Evolutionary conservation across 2,888 invertebrate genomes (phyloP), one percentile per base, ranked within the genome.

Genomic region (Parnassius apollo): DNA sequence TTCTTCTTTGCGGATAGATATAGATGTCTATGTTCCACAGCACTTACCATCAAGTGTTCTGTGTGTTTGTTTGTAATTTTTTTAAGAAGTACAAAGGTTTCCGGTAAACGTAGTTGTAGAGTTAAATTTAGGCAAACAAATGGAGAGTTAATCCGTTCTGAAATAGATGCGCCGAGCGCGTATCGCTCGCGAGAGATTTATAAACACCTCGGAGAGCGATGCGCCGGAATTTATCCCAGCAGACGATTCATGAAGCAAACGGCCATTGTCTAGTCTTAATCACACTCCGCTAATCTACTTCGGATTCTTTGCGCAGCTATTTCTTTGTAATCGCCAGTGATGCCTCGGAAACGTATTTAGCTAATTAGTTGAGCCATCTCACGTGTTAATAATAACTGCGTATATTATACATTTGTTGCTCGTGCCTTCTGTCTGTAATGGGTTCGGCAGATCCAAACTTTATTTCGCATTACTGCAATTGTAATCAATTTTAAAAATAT

Each of bases 121-220:
- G 50, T 51, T 58, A 58, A 51, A 58, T 58, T 51, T 51, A 44
- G 58, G 51, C 13, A 42, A 22, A 51, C 22, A 58, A 57, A 57
- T 57, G 42, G 45, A 10, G 55, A 55, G 45, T 42, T 55, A 44
- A 55, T 55, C 55, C 45, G 44, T n/a, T 48, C 48, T 18, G 48
- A 48, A 48, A 48, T 48, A 48, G 48, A 48, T 48, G 48, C 13
- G 48, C 48, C 13, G 8, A n/a, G 9, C 48, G 25, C 52, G 25
- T 12, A 25, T 12, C n/a, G 51, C 22, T 22, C 51, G 51, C 25
- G 8, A 25, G 51, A 51, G 51, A 51, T 22, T 22, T 22, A 11
- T 22, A 13, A 48, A 48, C 48, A 48, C 13, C 48, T 48, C 48
- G 48, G 48, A 48, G 9, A 48, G n/a, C 52, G 52, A 35, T 25